Evolutionary conservation across 2,797 vertebrate species (phyloP).

Genomic region (Chaetophractus vellerosus): DNA sequence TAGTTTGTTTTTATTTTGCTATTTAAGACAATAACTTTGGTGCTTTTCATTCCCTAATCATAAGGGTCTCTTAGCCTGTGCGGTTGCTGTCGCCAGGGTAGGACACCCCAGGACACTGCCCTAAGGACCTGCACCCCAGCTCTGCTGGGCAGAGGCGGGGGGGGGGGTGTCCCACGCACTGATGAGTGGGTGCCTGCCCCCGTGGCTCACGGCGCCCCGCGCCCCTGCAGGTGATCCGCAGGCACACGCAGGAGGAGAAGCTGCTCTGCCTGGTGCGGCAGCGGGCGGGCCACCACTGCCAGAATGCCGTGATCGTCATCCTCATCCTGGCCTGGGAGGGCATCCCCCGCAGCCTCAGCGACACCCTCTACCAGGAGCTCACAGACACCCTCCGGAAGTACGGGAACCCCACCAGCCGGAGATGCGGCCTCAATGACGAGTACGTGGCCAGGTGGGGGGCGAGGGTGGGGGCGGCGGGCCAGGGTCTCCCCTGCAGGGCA

Average conservation of each 20-base stretch:
- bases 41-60: background rate
- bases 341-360: constrained; percentile 94
- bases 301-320: constrained; percentile 96
- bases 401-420: constrained; percentile 97
- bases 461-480: background rate
- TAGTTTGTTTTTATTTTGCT: constrained; percentile 31
- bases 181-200: accelerated
- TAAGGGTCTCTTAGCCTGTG: background rate
- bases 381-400: constrained; percentile 95
- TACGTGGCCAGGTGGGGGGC: constrained; percentile 87
- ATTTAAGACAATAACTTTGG: background rate
- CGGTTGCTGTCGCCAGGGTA: background rate
- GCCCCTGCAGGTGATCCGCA: constrained; percentile 95
- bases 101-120: background rate
- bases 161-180: accelerated
- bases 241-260: constrained; percentile 95
- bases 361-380: constrained; percentile 96
- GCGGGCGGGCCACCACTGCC: constrained; percentile 97
- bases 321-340: constrained; percentile 99
- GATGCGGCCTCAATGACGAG: constrained; percentile 99
- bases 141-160: background rate
- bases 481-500: background rate
- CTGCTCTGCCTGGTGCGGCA: constrained; percentile 96
- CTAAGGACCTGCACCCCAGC: background rate
- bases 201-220: accelerated